These are phyloP conservation scores for Liopterus haemorrhoidalis DNA, from an alignment of 2,888 invertebrate genomes.

Conservation along the genomic window DNA sequence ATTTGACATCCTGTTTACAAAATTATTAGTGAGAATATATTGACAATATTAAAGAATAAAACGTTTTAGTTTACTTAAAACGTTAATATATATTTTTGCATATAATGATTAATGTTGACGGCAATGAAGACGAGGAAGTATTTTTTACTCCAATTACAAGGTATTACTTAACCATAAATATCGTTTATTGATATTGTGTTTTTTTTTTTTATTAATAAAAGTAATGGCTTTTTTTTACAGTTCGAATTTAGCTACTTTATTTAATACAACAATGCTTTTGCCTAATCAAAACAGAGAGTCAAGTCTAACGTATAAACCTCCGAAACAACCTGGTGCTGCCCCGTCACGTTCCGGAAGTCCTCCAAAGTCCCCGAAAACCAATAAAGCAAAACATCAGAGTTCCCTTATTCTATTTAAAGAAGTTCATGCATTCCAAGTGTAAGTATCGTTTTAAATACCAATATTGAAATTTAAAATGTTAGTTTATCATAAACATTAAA, in stretches of 20 bases:
- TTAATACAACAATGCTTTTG: conserved; percentile 8
- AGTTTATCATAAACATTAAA: too few relatives aligned
- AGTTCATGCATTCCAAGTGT: conserved; percentile 37
- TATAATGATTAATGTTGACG: too few relatives aligned
- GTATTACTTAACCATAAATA: conserved; percentile 1
- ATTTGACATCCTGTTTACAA: too few relatives aligned
- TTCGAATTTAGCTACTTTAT: conserved; percentile 18
- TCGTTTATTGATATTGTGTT: background rate
- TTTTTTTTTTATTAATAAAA: background rate
- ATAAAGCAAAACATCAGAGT: conserved; percentile 27
- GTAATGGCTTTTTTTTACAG: conserved; percentile 8
- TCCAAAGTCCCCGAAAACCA: too few relatives aligned
- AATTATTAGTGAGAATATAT: too few relatives aligned
- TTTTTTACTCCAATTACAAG: conserved; percentile 17
- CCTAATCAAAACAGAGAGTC: conserved; percentile 8
- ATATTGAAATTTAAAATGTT: too few relatives aligned
- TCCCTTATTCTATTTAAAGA: conserved; percentile 36
- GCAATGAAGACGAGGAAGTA: conserved; percentile 16
- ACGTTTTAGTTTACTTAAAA: too few relatives aligned
- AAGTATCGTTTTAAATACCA: conserved; percentile 21
- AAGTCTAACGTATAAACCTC: conserved; percentile 19
- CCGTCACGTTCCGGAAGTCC: too few relatives aligned
- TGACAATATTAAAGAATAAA: too few relatives aligned
- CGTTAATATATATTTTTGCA: too few relatives aligned
- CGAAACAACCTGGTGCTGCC: conserved; percentile 16